Evolutionary conservation across 2,797 vertebrate genomes (phyloP), one percentile per base, ranked within the genome.

Genomic region (Phoxinus dragarum): DNA sequence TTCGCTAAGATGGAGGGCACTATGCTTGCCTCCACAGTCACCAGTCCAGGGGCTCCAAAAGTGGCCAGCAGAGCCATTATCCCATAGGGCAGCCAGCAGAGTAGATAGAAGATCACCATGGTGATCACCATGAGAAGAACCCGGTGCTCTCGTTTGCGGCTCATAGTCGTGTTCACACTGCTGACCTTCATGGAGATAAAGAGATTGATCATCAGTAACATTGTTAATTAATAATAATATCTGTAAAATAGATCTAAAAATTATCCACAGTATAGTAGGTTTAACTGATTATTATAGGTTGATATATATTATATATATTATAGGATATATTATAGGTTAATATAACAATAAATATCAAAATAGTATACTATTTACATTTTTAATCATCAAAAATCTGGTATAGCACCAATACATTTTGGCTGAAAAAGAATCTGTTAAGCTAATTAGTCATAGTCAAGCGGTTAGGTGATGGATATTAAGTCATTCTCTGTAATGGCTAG

Each of bases 61-160:
- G 95, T 94, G 0, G 96, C 91, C n/a, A 92, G 82, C 85, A 96
- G 93, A 0, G 96, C 96, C 61, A 92, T 93, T 19, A 95, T 92
- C 0, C 95, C 96, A 1, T 96, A 97, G 0, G 95, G 96, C 82
- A 97, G 91, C 96, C 96, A 97, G 93, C 96, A 97, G 79, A 96
- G 89, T 84, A 97, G 92, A 93, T 96, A 96, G 85, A 95, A 95
- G 76, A 91, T 80, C 84, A 96, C 95, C 96, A 97, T 96, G 61
- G 91, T 91, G 81, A 96, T 49, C 34, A 96, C 95, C 96, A 96
- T 95, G 73, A 94, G 4, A 88, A 96, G 93, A 38, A 97, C 89
- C 0, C 87, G 93, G 89, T 95, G 94, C 90, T 97, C 95, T 56
- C 93, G 54, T 54, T 78, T 89, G 11, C 89, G 93, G 6, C 90